A percentile compares a stretch with the other conserved stretches of the same genome.
Evolutionary conservation across 2,113 vertebrate species (phyloP).

Genomic region (Cyanoliseus patagonus): DNA sequence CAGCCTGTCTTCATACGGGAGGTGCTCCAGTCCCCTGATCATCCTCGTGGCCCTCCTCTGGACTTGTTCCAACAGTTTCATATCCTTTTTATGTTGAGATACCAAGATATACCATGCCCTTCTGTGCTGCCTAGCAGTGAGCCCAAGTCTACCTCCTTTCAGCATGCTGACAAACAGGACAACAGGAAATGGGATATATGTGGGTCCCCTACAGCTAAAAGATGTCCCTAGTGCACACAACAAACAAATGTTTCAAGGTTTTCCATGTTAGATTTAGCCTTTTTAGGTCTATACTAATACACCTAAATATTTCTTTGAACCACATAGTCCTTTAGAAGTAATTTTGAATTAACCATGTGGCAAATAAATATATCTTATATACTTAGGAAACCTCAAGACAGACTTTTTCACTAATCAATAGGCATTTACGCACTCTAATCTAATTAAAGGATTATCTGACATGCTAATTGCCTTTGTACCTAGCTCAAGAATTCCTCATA

Average conservation of each 20-base stretch:
- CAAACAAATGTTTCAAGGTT: background rate
- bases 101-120: background rate
- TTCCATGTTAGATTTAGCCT: background rate
- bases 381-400: constrained; percentile 57
- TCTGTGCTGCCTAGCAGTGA: background rate
- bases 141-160: background rate
- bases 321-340: constrained; percentile 56
- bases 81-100: too few species aligned
- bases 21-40: too few species aligned
- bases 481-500: constrained; percentile 49
- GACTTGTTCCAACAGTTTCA: too few species aligned
- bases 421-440: constrained; percentile 53
- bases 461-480: constrained; percentile 35
- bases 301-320: constrained; percentile 26
- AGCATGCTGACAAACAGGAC: background rate
- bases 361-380: constrained; percentile 63
- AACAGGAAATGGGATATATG: background rate
- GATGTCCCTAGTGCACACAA: background rate
- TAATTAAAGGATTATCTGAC: constrained; percentile 73
- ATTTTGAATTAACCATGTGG: constrained; percentile 64
- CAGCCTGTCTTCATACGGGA: too few species aligned
- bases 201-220: background rate
- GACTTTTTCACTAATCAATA: constrained; percentile 63
- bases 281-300: background rate
- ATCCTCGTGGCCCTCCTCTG: too few species aligned